Percentiles rank a stretch among this genome's conserved stretches.
These are phyloP conservation scores for Epinephelus fuscoguttatus DNA, from an alignment of 2,113 vertebrate genomes.

Conservation along the genomic window DNA sequence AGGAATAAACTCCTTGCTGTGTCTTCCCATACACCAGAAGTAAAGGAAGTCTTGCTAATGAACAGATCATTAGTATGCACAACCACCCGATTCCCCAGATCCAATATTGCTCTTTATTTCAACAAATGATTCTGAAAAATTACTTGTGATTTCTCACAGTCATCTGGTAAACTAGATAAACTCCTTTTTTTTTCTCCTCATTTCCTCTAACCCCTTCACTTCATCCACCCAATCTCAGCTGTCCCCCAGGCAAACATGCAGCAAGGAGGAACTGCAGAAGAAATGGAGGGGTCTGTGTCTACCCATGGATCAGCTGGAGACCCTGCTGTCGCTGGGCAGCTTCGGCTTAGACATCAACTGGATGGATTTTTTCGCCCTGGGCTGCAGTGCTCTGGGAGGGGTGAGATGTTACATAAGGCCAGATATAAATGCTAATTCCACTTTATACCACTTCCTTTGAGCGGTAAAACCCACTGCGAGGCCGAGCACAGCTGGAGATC, in stretches of 20 bases:
- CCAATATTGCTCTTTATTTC: conserved; percentile 1
- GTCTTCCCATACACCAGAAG: not conserved
- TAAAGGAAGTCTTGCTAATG: not conserved
- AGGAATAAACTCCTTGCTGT: not conserved
- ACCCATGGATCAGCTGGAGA: conserved; percentile 84
- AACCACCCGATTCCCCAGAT: not conserved
- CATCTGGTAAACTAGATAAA: conserved; percentile 12
- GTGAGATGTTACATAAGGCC: conserved; percentile 77
- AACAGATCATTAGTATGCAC: not conserved
- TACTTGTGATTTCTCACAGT: not conserved
- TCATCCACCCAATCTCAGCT: conserved; percentile 69
- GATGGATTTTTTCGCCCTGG: conserved; percentile 91
- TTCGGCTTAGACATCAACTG: conserved; percentile 83
- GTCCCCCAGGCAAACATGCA: conserved; percentile 68
- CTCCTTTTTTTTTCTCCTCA: not conserved
- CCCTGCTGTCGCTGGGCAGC: conserved; percentile 83
- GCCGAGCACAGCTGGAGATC: conserved; percentile 35
- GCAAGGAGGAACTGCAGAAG: conserved; percentile 78
- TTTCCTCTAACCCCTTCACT: too few relatives aligned
- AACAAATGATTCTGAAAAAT: conserved; percentile 11
- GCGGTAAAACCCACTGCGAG: conserved; percentile 8
- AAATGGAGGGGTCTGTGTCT: conserved; percentile 89
- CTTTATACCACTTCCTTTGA: conserved; percentile 38
- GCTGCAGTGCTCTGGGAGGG: conserved; percentile 88
- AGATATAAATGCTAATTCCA: conserved; percentile 45